These are phyloP conservation scores for Drosophila persimilis DNA, from an alignment of 1,140 invertebrate genomes.

Conservation along the genomic window DNA sequence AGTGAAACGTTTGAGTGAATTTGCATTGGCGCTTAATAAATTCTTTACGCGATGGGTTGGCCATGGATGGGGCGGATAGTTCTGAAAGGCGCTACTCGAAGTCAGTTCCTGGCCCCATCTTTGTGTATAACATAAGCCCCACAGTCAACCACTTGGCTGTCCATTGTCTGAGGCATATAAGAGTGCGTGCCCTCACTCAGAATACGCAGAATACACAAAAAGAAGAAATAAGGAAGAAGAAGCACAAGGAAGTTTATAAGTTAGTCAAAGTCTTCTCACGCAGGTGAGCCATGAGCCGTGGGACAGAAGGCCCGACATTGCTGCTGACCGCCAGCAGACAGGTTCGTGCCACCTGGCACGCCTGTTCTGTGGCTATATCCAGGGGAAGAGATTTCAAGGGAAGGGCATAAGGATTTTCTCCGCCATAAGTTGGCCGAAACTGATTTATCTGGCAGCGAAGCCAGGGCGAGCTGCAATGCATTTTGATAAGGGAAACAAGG, in stretches of 20 bases:
- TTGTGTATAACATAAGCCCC: background rate
- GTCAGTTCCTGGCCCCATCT: background rate
- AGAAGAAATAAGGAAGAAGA: background rate
- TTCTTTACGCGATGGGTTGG: conserved; percentile 19
- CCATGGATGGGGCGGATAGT: background rate
- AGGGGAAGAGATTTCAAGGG: conserved; percentile 1
- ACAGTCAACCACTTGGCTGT: conserved; percentile 14
- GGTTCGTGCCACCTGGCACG: background rate
- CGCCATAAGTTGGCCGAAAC: conserved; percentile 10
- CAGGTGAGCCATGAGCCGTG: conserved; percentile 29
- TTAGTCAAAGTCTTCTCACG: conserved; percentile 60
- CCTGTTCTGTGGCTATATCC: too few species aligned
- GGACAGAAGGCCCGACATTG: conserved; percentile 38
- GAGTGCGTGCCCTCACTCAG: conserved; percentile 21
- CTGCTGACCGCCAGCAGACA: conserved; percentile 34
- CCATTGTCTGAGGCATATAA: conserved; percentile 38
- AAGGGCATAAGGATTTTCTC: conserved; percentile 1
- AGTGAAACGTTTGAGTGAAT: conserved; percentile 38
- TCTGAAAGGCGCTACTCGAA: background rate
- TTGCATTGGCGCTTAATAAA: conserved; percentile 67
- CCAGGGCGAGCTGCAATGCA: conserved; percentile 36
- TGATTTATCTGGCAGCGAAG: conserved; percentile 35
- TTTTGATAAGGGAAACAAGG: conserved; percentile 77
- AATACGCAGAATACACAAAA: conserved; percentile 1
- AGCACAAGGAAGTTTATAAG: conserved; percentile 21